A percentile compares a stretch with the other conserved stretches of the same genome.
These are phyloP conservation scores for Phalloptychus januarius DNA, from an alignment of 2,797 vertebrate genomes.

Conservation along the genomic window DNA sequence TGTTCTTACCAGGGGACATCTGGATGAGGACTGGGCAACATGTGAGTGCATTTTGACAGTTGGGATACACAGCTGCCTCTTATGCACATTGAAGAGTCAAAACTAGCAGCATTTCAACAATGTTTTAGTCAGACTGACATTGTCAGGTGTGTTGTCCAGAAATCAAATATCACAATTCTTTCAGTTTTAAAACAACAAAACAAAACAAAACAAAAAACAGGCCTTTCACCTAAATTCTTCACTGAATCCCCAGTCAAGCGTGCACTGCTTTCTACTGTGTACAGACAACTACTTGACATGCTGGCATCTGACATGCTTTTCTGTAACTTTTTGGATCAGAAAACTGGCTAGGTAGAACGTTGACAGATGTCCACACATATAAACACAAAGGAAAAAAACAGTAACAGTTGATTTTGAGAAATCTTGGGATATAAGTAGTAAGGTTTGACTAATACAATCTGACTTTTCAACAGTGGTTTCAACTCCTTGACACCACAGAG, in stretches of 20 bases:
- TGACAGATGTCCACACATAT: conserved; percentile 3
- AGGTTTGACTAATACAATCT: not conserved
- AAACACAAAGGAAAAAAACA: not conserved
- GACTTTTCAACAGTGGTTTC: not conserved
- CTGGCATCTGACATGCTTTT: conserved; percentile 1
- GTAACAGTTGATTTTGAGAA: not conserved
- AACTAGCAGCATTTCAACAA: not conserved
- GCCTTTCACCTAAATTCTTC: conserved; percentile 3
- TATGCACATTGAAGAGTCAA: not conserved
- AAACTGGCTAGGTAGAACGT: not conserved
- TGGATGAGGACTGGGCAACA: not conserved
- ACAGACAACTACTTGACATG: conserved; percentile 1
- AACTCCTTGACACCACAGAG: not conserved
- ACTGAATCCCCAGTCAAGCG: not conserved
- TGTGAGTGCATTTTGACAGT: not conserved
- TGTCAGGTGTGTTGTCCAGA: conserved; percentile 1
- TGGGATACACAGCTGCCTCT: not conserved
- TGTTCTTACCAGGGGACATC: not conserved
- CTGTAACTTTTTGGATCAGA: conserved; percentile 5
- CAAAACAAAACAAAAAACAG: not conserved
- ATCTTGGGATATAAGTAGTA: not conserved
- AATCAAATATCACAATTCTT: not conserved
- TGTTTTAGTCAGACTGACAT: conserved; percentile 1
- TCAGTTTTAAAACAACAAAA: not conserved
- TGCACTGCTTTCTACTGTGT: not conserved